These are phyloP conservation scores for Lepidurus arcticus DNA, from an alignment of 1,140 invertebrate species.

Conservation along the genomic window DNA sequence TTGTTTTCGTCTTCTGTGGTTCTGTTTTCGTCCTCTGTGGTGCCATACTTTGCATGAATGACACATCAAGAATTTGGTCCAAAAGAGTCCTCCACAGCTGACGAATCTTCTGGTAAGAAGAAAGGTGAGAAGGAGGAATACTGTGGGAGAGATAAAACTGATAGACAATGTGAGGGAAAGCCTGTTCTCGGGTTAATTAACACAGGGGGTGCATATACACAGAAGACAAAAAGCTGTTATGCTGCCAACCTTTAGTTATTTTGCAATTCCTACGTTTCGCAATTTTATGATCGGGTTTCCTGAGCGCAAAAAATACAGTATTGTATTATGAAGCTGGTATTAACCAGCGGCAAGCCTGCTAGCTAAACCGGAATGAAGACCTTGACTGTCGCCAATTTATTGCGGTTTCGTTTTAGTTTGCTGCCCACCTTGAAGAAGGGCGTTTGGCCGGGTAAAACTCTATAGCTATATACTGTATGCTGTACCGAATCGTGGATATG, in stretches of 20 bases:
- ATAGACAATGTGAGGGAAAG: no score
- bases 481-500: neutral
- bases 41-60: neutral
- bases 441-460: neutral
- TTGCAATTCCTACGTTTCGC: neutral
- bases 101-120: no score
- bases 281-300: neutral
- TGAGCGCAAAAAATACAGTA: neutral
- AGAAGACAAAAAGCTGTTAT: no score
- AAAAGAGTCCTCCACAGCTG: neutral
- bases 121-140: no score
- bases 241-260: no score
- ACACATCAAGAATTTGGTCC: neutral
- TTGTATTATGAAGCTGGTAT: neutral
- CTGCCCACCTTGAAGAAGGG: neutral
- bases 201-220: no score
- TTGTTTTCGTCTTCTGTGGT: neutral
- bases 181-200: no score
- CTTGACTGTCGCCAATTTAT: neutral
- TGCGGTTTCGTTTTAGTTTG: neutral
- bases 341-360: neutral
- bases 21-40: neutral
- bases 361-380: constrained; percentile 3
- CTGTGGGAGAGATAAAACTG: no score
- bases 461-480: neutral